Evolutionary conservation across 2,888 invertebrate species (phyloP).

Genomic region (Plebejus argus): DNA sequence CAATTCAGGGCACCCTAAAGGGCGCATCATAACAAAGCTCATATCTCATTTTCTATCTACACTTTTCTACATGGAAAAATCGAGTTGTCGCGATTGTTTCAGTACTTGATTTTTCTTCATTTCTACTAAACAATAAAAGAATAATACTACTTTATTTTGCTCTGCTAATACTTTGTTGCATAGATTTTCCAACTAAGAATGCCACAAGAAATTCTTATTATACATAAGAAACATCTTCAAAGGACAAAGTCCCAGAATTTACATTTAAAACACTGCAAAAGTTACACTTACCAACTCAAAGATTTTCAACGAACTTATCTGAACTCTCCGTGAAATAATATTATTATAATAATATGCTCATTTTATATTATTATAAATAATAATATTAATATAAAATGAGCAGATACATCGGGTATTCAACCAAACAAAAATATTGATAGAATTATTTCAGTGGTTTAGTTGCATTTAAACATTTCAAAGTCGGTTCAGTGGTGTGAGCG

Average conservation of each 20-base stretch:
- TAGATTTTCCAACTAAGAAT: not conserved
- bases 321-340: not conserved
- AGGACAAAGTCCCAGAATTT: slow-evolving; percentile 2
- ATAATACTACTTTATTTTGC: not conserved
- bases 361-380: too few relatives aligned
- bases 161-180: not conserved
- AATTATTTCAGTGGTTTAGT: too few relatives aligned
- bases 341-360: too few relatives aligned
- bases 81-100: not conserved
- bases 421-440: too few relatives aligned
- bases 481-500: too few relatives aligned
- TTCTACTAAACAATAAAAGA: not conserved
- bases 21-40: too few relatives aligned
- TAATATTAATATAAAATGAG: too few relatives aligned
- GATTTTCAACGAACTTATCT: not conserved
- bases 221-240: slow-evolving; percentile 10
- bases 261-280: slow-evolving; percentile 15
- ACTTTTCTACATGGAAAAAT: too few relatives aligned
- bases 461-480: too few relatives aligned
- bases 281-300: not conserved
- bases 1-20: too few relatives aligned
- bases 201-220: not conserved
- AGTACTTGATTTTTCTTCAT: not conserved
- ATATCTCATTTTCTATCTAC: too few relatives aligned
- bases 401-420: too few relatives aligned